Conservation (phyloP, 1,140 invertebrate genomes). For the Mercenaria mercenaria region DNA sequence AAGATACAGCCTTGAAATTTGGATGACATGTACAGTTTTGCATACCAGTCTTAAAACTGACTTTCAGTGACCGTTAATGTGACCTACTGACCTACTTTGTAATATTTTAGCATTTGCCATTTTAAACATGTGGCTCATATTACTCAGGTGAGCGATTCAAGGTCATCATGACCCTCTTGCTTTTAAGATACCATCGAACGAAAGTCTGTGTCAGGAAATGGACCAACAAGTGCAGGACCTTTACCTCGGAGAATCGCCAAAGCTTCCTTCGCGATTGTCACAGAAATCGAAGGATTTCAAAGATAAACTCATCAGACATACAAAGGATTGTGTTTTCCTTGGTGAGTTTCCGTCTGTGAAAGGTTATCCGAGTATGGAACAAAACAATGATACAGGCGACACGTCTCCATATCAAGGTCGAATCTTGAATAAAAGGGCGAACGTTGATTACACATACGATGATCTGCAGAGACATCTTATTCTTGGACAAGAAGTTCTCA, state of each 20-base stretch:
- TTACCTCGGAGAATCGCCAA: not conserved
- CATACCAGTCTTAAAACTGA: too few relatives aligned
- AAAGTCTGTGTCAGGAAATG: not conserved
- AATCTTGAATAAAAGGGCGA: not conserved
- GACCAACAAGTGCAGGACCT: not conserved
- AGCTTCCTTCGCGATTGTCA: not conserved
- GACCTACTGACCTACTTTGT: too few relatives aligned
- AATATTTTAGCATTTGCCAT: too few relatives aligned
- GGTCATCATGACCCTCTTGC: too few relatives aligned
- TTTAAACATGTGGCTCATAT: too few relatives aligned
- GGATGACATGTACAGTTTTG: too few relatives aligned
- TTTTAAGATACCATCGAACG: not conserved
- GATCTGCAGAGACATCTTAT: not conserved
- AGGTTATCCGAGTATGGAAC: not conserved
- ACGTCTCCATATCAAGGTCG: not conserved
- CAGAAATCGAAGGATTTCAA: not conserved
- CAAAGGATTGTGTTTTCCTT: not conserved
- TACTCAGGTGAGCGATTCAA: too few relatives aligned
- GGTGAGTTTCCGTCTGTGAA: conserved; percentile 12
- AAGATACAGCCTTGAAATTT: too few relatives aligned
- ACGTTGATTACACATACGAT: not conserved
- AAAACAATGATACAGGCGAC: too few relatives aligned
- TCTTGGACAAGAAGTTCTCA: not conserved
- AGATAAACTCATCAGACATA: not conserved
- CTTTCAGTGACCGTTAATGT: too few relatives aligned